Conservation (phyloP, 2,797 vertebrate species). For the Trichosurus vulpecula region DNA sequence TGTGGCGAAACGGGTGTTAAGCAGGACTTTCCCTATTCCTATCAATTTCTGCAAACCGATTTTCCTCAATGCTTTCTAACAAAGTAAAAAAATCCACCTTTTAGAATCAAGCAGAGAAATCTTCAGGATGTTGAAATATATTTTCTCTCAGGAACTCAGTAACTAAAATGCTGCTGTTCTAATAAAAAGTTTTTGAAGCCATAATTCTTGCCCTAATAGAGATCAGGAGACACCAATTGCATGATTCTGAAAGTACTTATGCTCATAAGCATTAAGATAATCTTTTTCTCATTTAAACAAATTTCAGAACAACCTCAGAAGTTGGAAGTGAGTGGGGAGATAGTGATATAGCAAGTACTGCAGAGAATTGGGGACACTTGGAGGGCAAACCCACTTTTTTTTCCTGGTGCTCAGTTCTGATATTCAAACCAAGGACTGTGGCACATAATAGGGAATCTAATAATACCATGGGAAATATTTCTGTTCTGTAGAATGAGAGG, state of each 20-base stretch:
- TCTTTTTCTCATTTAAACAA: constrained; percentile 27
- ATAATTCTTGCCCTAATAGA: constrained; percentile 9
- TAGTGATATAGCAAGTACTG: constrained; percentile 18
- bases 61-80: background rate
- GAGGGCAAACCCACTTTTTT: constrained; percentile 59
- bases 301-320: constrained; percentile 43
- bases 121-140: background rate
- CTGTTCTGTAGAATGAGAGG: constrained; percentile 62
- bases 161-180: constrained; percentile 37
- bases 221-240: constrained; percentile 45
- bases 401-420: constrained; percentile 27
- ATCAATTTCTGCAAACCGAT: constrained; percentile 14
- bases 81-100: constrained; percentile 11
- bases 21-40: constrained; percentile 4
- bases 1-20: background rate
- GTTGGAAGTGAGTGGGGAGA: background rate
- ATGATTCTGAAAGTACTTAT: background rate
- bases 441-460: constrained; percentile 67
- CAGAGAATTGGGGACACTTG: constrained; percentile 6
- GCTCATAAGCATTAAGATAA: background rate
- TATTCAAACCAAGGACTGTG: constrained; percentile 52
- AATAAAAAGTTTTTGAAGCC: constrained; percentile 37
- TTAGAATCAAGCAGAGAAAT: constrained; percentile 25
- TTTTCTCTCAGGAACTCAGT: constrained; percentile 50
- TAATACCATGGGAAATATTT: constrained; percentile 63